Evolutionary conservation across 2,888 invertebrate species (phyloP).

Genomic region (Pterostichus madidus): DNA sequence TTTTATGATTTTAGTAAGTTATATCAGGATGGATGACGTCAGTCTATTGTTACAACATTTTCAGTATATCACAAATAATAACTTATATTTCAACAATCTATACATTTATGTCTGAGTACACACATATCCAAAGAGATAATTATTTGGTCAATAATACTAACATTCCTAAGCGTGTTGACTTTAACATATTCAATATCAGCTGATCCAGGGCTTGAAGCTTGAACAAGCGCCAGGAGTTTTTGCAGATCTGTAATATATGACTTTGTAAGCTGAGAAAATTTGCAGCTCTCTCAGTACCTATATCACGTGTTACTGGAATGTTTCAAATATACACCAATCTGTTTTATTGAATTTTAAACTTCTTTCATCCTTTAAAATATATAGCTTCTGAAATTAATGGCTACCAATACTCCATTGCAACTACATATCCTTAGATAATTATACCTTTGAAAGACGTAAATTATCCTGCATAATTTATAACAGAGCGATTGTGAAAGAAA

Average conservation of each 20-base stretch:
- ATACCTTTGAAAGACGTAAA: too few species aligned
- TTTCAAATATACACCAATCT: constrained; percentile 56
- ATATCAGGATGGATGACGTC: too few species aligned
- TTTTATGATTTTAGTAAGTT: too few species aligned
- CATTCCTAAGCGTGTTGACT: not conserved
- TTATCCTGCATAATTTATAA: too few species aligned
- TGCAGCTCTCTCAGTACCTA: constrained; percentile 38
- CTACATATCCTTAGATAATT: too few species aligned
- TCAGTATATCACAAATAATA: too few species aligned
- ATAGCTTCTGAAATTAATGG: not conserved
- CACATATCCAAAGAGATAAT: too few species aligned
- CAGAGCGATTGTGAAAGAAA: too few species aligned
- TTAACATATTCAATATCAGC: constrained; percentile 29
- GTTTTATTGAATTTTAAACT: constrained; percentile 47
- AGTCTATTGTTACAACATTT: too few species aligned
- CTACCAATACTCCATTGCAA: not conserved
- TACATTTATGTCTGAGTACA: too few species aligned
- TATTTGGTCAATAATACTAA: too few species aligned
- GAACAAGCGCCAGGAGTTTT: constrained; percentile 46
- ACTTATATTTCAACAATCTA: too few species aligned
- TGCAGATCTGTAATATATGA: constrained; percentile 51
- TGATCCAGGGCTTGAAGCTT: constrained; percentile 19
- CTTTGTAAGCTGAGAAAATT: constrained; percentile 49
- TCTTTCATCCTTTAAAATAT: not conserved
- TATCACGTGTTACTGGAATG: constrained; percentile 39